Conservation (phyloP, 2,888 invertebrate species). For the Rhogogaster chlorosoma region DNA sequence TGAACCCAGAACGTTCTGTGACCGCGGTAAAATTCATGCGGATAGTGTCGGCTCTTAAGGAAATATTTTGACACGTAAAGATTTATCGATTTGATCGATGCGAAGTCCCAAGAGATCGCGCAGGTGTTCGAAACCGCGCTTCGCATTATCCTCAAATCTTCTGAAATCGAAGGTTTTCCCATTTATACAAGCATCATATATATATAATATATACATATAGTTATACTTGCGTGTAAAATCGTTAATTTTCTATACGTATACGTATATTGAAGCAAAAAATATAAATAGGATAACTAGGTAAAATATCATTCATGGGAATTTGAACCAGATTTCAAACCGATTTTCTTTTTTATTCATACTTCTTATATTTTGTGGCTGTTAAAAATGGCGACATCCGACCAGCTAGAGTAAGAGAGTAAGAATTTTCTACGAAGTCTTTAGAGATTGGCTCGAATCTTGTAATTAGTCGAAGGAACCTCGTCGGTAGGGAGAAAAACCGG, state of each 20-base stretch:
- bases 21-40: constrained; percentile 19
- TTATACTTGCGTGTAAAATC: neutral
- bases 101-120: constrained; percentile 70
- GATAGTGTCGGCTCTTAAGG: constrained; percentile 57
- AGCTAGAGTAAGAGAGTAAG: neutral
- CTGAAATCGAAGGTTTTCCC: neutral
- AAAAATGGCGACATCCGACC: constrained; percentile 14
- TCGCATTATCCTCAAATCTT: neutral
- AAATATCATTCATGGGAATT: too few relatives aligned
- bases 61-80: constrained; percentile 74
- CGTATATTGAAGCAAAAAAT: neutral
- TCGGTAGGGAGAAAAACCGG: constrained; percentile 35
- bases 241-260: neutral
- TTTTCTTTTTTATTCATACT: neutral
- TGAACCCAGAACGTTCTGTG: neutral
- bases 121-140: neutral
- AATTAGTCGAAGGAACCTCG: constrained; percentile 29
- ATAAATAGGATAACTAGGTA: too few relatives aligned
- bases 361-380: neutral
- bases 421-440: constrained; percentile 25
- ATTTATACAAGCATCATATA: neutral
- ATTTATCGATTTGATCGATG: constrained; percentile 73
- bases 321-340: neutral
- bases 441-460: constrained; percentile 45
- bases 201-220: neutral